Evolutionary conservation across 2,113 vertebrate genomes (phyloP), one percentile per base, ranked within the genome.

Genomic region (Pleuronectes platessa): DNA sequence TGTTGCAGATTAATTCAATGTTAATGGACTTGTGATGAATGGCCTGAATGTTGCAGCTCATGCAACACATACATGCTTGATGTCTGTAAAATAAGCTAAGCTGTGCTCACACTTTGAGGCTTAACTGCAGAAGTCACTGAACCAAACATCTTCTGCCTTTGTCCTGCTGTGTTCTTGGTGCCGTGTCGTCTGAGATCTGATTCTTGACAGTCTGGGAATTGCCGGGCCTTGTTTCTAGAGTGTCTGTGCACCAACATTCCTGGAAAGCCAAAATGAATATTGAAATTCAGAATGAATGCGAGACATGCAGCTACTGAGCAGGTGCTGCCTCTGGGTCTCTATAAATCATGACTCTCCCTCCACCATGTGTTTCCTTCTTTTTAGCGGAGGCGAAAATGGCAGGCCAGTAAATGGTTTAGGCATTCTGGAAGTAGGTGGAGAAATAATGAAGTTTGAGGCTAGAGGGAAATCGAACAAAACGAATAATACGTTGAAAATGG

Each of bases 211-310:
- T 85, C 91, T 90, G 79, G 76, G 84, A 88, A 84, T 79, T 70
- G 72, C 74, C 15, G 64, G 64, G 82, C 78, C 73, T 83, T 88
- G 85, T 76, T 76, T 62, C 74, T 67, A 42, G 70, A 17, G 61
- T 68, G 75, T 83, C 79, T 72, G 85, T 58, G 66, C 68, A 81
- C 79, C 45, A 21, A 68, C 90, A 92, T 93, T 93, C 92, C 83
- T 88, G 84, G 74, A 91, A 89, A 88, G 89, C 84, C 90, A 68
- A 87, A 83, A 78, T 77, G 88, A 92, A 91, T 87, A 80, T 88
- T 76, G 77, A 88, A 83, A 91, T 87, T 90, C 79, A 65, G 59
- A 78, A 72, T 91, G 88, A 87, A 91, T 93, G 90, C 47, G 40
- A 92, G 59, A 68, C 65, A 85, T 87, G 91, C 72, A 40, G 74